These are phyloP conservation scores for Rhogogaster chlorosoma DNA, from an alignment of 2,888 invertebrate species.

Conservation along the genomic window DNA sequence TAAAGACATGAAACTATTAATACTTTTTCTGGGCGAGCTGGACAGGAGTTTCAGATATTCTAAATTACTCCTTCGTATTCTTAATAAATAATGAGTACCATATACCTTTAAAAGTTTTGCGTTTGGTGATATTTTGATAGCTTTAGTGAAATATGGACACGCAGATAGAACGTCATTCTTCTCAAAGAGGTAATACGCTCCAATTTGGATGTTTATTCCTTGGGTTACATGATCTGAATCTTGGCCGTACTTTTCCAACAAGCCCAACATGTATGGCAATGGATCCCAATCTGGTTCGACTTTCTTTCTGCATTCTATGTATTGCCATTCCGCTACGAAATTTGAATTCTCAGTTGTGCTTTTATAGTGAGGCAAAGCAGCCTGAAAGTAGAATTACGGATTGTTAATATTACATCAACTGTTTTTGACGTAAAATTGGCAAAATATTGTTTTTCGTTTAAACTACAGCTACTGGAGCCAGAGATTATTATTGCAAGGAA, in stretches of 20 bases:
- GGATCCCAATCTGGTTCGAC: constrained; percentile 25
- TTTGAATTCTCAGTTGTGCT: background rate
- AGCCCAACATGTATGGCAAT: constrained; percentile 17
- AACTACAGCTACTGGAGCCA: background rate
- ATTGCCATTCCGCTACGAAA: constrained; percentile 13
- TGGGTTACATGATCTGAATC: background rate
- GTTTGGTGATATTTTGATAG: constrained; percentile 21
- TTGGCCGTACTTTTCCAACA: constrained; percentile 19
- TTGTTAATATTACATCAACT: background rate
- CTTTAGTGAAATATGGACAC: background rate
- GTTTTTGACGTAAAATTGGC: background rate
- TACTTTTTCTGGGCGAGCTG: background rate
- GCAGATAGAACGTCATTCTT: background rate
- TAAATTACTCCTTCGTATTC: background rate
- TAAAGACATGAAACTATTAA: background rate
- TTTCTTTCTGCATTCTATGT: constrained; percentile 12
- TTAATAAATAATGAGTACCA: background rate
- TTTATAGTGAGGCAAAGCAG: constrained; percentile 14
- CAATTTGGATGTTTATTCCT: constrained; percentile 20
- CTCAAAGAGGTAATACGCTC: constrained; percentile 20
- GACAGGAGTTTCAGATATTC: background rate
- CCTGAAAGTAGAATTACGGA: constrained; percentile 1
- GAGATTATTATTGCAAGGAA: background rate
- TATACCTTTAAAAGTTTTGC: background rate
- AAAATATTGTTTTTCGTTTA: background rate